Base-by-base conservation (phyloP, 2,888 invertebrate genomes). In the Coenonympha arcania region DNA sequence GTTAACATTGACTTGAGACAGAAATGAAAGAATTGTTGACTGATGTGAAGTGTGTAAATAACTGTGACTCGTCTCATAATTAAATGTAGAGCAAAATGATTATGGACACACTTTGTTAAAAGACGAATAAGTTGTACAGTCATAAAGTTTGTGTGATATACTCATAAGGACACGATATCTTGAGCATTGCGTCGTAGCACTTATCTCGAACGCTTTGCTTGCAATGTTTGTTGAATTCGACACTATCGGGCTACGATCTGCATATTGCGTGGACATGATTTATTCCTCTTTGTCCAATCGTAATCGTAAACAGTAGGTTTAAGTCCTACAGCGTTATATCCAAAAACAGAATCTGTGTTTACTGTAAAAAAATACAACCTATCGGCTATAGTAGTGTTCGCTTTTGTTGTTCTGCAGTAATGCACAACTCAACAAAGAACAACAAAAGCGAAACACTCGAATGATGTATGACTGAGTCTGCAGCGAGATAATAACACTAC, bases 231-330 rank as follows among this genome's bases (percentile, higher is more conserved):
- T 50, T 48, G 40, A 50, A 54, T 46, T 57, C 47, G 46, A 47
- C 41, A 36, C 37, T 50, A 54, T 58, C 54, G 51, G 22, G 37
- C 42, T 54, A 41, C 50, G 48, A 57, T 58, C 54, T 51, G 52
- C 51, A 53, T 57, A 57, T 50, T 48, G 52, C 52, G 50, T 50
- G 50, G 24, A 30, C 40, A 20, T 53, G 48, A 43, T 39, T 42
- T 33, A 39, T 53, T 46, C 50, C 51, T 48, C 45, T 54, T 42
- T 48, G 42, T 48, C n/a, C n/a, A n/a, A n/a, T 48, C 28, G 34
- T n/a, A n/a, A 11, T 6, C 30, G 19, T 13, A 20, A 22, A 13
- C 13, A 4, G 20, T 20, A 22, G 37, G 22, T 22, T 13, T 13
- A 24, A 15, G n/a, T n/a, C n/a, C n/a, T n/a, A 11, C 37, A 20